These are phyloP conservation scores for Creontiades dilutus DNA, from an alignment of 2,888 invertebrate species.

Conservation along the genomic window DNA sequence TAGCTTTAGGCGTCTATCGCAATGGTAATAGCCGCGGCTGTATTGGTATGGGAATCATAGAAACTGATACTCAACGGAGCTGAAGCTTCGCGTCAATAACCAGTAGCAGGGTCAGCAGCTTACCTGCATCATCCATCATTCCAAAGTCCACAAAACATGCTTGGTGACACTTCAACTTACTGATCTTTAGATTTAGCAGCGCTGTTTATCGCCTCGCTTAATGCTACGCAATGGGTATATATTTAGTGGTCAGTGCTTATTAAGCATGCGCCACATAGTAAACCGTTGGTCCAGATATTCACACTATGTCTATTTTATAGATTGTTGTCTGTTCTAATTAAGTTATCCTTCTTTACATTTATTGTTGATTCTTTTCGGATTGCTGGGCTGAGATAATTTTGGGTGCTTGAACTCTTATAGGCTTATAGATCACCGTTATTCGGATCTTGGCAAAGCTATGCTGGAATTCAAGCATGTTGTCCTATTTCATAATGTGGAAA, in stretches of 20 bases:
- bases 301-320: background rate
- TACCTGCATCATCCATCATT: too few relatives aligned
- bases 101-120: too few relatives aligned
- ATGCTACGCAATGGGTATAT: background rate
- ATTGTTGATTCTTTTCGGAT: background rate
- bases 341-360: background rate
- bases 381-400: background rate
- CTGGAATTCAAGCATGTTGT: background rate
- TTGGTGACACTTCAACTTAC: background rate
- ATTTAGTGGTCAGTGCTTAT: slow-evolving; percentile 44
- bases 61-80: too few relatives aligned
- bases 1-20: too few relatives aligned
- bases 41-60: too few relatives aligned
- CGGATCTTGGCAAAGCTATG: background rate
- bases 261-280: slow-evolving; percentile 40
- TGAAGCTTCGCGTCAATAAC: too few relatives aligned
- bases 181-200: background rate
- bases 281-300: slow-evolving; percentile 29
- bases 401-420: background rate
- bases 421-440: background rate
- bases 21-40: too few relatives aligned
- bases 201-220: slow-evolving; percentile 36
- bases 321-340: background rate
- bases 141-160: background rate
- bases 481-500: background rate